Evolutionary conservation across 2,113 vertebrate genomes (phyloP), one percentile per base, ranked within the genome.

Genomic region (Saccopteryx bilineata): DNA sequence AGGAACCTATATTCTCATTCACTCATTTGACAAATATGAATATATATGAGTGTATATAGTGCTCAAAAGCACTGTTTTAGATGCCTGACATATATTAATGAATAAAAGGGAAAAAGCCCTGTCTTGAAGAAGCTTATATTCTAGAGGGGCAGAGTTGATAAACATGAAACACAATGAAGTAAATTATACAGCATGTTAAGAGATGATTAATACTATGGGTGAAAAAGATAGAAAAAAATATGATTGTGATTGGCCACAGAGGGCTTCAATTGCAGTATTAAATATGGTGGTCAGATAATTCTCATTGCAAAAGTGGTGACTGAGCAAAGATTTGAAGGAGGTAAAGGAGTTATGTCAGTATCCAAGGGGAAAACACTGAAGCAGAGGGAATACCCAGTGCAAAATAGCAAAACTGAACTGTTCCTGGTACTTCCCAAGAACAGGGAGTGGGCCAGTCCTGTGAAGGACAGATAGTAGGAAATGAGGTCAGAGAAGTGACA

Each of bases 151-250:
- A 79, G 24, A 83, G 48, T 8, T 79, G 50, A 66, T 58, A 90
- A 93, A 66, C 5, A 81, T 75, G 81, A 76, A 71, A 82, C 50
- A 48, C 60, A 74, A 76, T 31, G 89, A 69, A 69, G 33, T 85
- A 78, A 96, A n/a, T 88, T 33, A 96, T 28, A 94, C 11, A 92
- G 65, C 31, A 82, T 88, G 17, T 39, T 76, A 76, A 48, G 46
- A 80, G 48, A 17, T 87, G 48, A 71, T 76, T 87, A 82, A 33
- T 76, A 61, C 31, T 54, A 24, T 54, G 58, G 28, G 28, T 33
- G 19, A 65, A 87, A 76, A 71, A 80, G 74, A 56, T 24, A 65
- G 15, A 56, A 48, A 65, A 87, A 81, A 28, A 19, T 8, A 15
- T 75, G 58, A 89, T n/a, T 83, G 39, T 50, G 31, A 86, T 24